phyloP scores from a whole-genome alignment of 1,140 invertebrate genomes.

The Cecropterus lyciades region DNA sequence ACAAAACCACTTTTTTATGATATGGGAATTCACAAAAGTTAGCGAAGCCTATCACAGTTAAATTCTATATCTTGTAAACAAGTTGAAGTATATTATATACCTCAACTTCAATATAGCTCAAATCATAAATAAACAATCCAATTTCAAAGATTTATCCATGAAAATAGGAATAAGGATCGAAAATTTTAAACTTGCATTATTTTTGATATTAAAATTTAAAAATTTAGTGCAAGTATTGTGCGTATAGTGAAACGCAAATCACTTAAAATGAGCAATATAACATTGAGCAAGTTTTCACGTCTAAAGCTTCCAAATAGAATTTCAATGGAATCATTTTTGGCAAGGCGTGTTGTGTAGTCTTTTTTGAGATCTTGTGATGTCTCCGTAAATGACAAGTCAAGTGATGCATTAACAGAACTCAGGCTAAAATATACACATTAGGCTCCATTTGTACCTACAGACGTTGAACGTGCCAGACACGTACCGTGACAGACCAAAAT shows the following conservation, averaged over 20 bases:
- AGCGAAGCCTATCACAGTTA: constrained; percentile 55
- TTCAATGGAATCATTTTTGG: constrained; percentile 48
- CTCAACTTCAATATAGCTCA: too few relatives aligned
- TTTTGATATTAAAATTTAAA: too few relatives aligned
- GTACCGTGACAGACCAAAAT: too few relatives aligned
- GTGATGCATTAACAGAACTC: constrained; percentile 45
- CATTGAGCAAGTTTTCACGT: too few relatives aligned
- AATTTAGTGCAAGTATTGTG: neutral
- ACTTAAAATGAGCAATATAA: constrained; percentile 57
- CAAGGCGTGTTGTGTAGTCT: constrained; percentile 58
- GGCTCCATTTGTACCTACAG: too few relatives aligned
- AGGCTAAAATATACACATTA: constrained; percentile 14
- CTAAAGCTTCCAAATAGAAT: constrained; percentile 35
- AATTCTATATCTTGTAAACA: constrained; percentile 46
- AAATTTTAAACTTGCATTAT: too few relatives aligned
- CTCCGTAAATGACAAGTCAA: constrained; percentile 51
- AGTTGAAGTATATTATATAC: too few relatives aligned
- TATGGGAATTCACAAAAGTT: too few relatives aligned
- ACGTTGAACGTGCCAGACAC: neutral
- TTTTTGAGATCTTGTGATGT: constrained; percentile 62
- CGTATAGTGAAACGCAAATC: constrained; percentile 9
- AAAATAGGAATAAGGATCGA: too few relatives aligned
- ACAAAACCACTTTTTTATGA: too few relatives aligned
- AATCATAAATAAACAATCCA: too few relatives aligned
- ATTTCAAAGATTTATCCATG: too few relatives aligned